Percentiles rank a stretch among this genome's conserved stretches.
phyloP scores from a whole-genome alignment of 2,888 invertebrate genomes.

The Campaea margaritaria region DNA sequence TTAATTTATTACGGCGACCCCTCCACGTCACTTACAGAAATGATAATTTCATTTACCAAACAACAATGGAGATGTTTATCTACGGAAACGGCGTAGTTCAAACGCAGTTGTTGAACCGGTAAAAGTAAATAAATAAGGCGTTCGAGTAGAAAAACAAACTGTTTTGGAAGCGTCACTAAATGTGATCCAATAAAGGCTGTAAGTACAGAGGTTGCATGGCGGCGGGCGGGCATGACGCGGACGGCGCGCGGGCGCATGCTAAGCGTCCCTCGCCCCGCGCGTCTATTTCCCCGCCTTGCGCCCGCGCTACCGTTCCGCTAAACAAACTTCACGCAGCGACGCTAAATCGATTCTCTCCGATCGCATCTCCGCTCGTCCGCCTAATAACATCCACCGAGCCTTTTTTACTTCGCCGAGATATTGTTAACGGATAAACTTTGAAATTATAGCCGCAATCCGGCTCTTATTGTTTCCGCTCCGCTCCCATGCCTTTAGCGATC shows the following conservation, averaged over 20 bases:
- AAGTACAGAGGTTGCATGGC: slow-evolving; percentile 35
- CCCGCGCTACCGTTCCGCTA: slow-evolving; percentile 74
- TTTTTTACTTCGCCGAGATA: slow-evolving; percentile 74
- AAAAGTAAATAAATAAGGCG: slow-evolving; percentile 50
- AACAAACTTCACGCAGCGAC: slow-evolving; percentile 82
- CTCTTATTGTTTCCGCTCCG: slow-evolving; percentile 70
- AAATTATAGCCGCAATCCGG: slow-evolving; percentile 73
- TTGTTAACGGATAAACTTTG: slow-evolving; percentile 78
- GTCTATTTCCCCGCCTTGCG: slow-evolving; percentile 10
- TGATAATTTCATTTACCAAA: slow-evolving; percentile 73
- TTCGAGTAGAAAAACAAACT: slow-evolving; percentile 55
- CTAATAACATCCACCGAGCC: slow-evolving; percentile 75
- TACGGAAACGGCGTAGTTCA: slow-evolving; percentile 47
- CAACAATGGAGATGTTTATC: slow-evolving; percentile 67
- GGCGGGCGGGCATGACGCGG: slow-evolving; percentile 59
- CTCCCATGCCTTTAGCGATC: slow-evolving; percentile 64
- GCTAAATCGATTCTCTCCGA: slow-evolving; percentile 78
- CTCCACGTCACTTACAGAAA: slow-evolving; percentile 63
- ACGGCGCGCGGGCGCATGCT: slow-evolving; percentile 64
- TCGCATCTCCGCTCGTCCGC: slow-evolving; percentile 72
- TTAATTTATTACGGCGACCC: slow-evolving; percentile 60
- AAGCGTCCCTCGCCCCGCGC: slow-evolving; percentile 38
- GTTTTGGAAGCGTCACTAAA: slow-evolving; percentile 65
- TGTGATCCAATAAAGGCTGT: slow-evolving; percentile 59
- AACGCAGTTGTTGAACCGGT: slow-evolving; percentile 59